Percentiles rank a stretch among this genome's conserved stretches.
Conservation (phyloP, 1,140 invertebrate genomes). For the Caenorhabditis latens region DNA sequence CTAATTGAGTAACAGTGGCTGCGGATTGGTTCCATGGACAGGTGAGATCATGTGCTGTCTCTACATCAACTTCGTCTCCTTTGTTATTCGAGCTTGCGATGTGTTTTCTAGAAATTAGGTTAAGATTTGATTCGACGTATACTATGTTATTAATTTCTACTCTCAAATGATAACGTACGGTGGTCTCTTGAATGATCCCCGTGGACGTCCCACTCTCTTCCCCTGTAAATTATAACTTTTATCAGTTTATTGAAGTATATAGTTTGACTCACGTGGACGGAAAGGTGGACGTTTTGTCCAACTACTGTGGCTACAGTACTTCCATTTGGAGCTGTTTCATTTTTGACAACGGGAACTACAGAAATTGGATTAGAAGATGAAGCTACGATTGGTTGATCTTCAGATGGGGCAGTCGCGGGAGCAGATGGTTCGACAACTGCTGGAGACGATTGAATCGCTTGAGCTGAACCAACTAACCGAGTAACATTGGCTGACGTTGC, state of each 20-base stretch:
- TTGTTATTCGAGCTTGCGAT: not conserved
- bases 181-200: slow-evolving; percentile 50
- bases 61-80: slow-evolving; percentile 26
- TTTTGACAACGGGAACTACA: slow-evolving; percentile 8
- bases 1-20: no score
- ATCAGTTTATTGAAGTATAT: not conserved
- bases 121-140: not conserved
- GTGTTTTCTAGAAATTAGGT: not conserved
- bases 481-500: no score
- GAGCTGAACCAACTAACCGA: not conserved
- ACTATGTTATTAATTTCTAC: not conserved
- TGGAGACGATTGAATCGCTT: not conserved
- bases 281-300: slow-evolving; percentile 16
- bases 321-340: slow-evolving; percentile 19
- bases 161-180: slow-evolving; percentile 14
- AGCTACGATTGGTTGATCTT: not conserved
- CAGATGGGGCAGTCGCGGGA: not conserved
- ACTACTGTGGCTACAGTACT: slow-evolving; percentile 24
- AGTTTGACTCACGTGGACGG: slow-evolving; percentile 2
- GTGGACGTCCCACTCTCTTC: slow-evolving; percentile 51
- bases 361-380: not conserved
- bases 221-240: slow-evolving; percentile 24
- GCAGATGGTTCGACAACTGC: not conserved
- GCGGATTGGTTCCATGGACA: not conserved
- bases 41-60: slow-evolving; percentile 22